Evolutionary conservation across 2,113 vertebrate species (phyloP), one percentile per base, ranked within the genome.

Genomic region (Callaeas wilsoni): DNA sequence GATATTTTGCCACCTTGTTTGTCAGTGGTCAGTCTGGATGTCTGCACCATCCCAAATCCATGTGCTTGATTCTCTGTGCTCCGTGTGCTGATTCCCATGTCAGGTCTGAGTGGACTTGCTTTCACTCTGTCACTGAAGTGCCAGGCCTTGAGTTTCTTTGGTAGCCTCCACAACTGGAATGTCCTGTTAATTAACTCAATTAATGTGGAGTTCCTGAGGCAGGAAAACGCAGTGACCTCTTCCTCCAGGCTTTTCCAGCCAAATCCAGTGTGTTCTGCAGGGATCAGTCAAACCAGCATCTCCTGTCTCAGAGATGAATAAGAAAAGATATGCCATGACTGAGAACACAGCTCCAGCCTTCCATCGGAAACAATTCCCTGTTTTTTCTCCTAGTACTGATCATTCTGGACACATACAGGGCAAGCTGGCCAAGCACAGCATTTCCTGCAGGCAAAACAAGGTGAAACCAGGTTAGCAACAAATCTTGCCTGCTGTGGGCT

Each of bases 61-160:
- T 0, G 0, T 17, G 29, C 47, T 49, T 41, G 5, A 12, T 71
- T 59, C 63, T 42, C 52, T 10, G 14, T 52, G 50, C 50, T n/a
- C 67, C 79, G 9, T 0, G 0, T 17, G 29, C 47, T 49, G 47
- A 18, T 56, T 75, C 37, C 22, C 52, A 3, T 7, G 10, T 18
- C 57, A 8, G 16, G 18, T 63, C 75, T 70, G 33, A 35, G 33
- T 11, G 30, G 39, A 32, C 47, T 41, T 65, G 16, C 57, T 90
- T 64, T 68, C 2, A 9, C 53, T 65, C 68, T 35, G 29, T 35
- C 75, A 6, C 42, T 35, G 30, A 25, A 47, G 37, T 60, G 16
- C 41, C 37, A 64, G n/a, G 27, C 49, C 30, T 56, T 50, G 60
- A 30, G 15, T 84, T 74, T 33, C 64, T 63, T 7, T 42, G 50